Evolutionary conservation across 2,888 invertebrate genomes (phyloP).

Genomic region (Andrena minutula): DNA sequence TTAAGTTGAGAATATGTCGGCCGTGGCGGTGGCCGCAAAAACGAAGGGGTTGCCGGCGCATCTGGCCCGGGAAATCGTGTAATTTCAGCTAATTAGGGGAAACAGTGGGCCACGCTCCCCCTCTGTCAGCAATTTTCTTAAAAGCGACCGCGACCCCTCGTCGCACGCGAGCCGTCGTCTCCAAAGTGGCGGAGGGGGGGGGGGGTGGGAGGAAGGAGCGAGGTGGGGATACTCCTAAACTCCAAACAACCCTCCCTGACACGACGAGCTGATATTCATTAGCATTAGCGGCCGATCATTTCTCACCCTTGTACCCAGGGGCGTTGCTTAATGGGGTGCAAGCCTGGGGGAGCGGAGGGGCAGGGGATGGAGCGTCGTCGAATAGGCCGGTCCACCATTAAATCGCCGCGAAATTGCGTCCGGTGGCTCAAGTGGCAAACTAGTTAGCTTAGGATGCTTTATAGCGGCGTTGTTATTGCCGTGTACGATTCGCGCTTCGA

Average conservation of each 20-base stretch:
- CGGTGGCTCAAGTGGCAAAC: constrained; percentile 65
- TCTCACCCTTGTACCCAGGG: constrained; percentile 78
- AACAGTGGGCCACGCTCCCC: constrained; percentile 66
- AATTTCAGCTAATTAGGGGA: constrained; percentile 77
- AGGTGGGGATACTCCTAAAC: constrained; percentile 61
- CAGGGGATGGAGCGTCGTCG: constrained; percentile 50
- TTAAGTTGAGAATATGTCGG: constrained; percentile 58
- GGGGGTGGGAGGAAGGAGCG: not conserved
- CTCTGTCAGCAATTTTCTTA: constrained; percentile 78
- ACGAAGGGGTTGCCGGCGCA: constrained; percentile 46
- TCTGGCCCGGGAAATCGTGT: constrained; percentile 73
- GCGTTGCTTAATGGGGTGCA: constrained; percentile 78
- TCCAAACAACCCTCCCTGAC: constrained; percentile 71
- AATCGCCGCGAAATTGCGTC: constrained; percentile 71
- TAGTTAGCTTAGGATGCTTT: constrained; percentile 61
- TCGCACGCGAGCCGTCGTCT: constrained; percentile 54
- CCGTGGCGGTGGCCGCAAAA: constrained; percentile 47
- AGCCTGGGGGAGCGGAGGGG: constrained; percentile 59
- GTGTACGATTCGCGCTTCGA: constrained; percentile 45
- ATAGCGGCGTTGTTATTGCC: constrained; percentile 54
- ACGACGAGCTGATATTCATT: constrained; percentile 80
- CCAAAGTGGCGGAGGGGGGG: constrained; percentile 33
- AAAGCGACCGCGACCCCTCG: constrained; percentile 74
- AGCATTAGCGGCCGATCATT: constrained; percentile 82
- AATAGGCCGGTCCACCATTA: constrained; percentile 63